Conservation (phyloP, 1,140 invertebrate genomes). For the Acromyrmex charruanus region DNA sequence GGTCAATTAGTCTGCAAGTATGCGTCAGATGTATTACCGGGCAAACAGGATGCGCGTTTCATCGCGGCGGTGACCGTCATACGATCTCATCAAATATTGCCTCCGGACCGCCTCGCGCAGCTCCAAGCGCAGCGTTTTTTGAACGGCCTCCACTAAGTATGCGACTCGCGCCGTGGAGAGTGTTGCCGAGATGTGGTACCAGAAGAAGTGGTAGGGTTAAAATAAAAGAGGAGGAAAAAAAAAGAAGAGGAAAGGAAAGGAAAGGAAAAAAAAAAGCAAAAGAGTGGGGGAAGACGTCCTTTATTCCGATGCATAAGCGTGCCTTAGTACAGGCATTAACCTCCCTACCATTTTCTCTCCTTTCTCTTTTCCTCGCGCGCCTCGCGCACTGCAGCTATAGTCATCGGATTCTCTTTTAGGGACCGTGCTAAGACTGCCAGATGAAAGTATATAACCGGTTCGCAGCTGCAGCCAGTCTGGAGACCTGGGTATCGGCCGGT, state of each 20-base stretch:
- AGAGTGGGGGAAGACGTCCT: conserved; percentile 60
- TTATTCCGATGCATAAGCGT: conserved; percentile 77
- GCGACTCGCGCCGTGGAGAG: conserved; percentile 73
- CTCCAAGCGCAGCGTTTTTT: conserved; percentile 23
- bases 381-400: conserved; percentile 68
- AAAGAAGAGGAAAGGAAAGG: neutral
- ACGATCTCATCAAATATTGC: conserved; percentile 48
- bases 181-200: conserved; percentile 59
- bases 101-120: conserved; percentile 6
- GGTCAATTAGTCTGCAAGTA: conserved; percentile 23
- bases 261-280: neutral
- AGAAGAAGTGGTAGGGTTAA: conserved; percentile 68
- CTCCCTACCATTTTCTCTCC: conserved; percentile 52
- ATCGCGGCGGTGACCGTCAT: conserved; percentile 24
- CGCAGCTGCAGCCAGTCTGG: conserved; percentile 82
- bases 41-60: conserved; percentile 41
- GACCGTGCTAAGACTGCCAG: conserved; percentile 79
- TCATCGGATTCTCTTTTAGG: conserved; percentile 83
- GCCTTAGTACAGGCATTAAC: conserved; percentile 78
- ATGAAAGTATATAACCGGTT: conserved; percentile 84
- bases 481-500: conserved; percentile 74
- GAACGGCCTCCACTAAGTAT: conserved; percentile 47
- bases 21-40: conserved; percentile 17
- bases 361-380: conserved; percentile 53
- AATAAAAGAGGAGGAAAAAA: neutral